Conservation (phyloP, 2,113 vertebrate genomes). For the Gila orcuttii region DNA sequence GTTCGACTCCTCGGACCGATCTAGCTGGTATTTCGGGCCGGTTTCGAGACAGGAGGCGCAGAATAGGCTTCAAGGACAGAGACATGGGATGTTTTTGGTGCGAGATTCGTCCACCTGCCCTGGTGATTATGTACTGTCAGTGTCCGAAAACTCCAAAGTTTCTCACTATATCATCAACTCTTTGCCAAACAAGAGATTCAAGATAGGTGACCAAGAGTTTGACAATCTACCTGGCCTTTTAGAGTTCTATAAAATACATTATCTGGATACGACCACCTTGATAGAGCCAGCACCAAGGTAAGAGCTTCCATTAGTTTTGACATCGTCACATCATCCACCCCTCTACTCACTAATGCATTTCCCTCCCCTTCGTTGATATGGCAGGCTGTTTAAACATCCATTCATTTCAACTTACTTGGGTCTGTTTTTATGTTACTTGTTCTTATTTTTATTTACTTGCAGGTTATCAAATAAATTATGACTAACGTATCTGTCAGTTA, state of each 20-base stretch:
- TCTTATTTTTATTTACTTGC: not conserved
- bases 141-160: slow-evolving; percentile 97
- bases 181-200: slow-evolving; percentile 92
- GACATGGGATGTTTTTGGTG: slow-evolving; percentile 94
- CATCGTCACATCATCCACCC: not conserved
- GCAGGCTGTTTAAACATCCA: not conserved
- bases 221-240: slow-evolving; percentile 91
- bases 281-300: slow-evolving; percentile 96
- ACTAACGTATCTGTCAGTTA: not conserved
- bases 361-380: not conserved
- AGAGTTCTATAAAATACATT: slow-evolving; percentile 99
- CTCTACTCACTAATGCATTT: not conserved
- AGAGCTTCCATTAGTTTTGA: not conserved
- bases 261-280: slow-evolving; percentile 97
- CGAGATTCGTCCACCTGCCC: slow-evolving; percentile 97
- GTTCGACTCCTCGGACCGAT: slow-evolving; percentile 93
- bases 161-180: slow-evolving; percentile 99
- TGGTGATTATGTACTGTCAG: slow-evolving; percentile 95
- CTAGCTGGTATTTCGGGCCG: slow-evolving; percentile 94
- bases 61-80: slow-evolving; percentile 91
- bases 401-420: not conserved
- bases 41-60: slow-evolving; percentile 93
- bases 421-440: not conserved
- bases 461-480: not conserved
- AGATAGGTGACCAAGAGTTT: slow-evolving; percentile 98